A percentile compares a stretch with the other conserved stretches of the same genome.
These are phyloP conservation scores for Ifrita kowaldi DNA, from an alignment of 2,113 vertebrate genomes.

Conservation along the genomic window DNA sequence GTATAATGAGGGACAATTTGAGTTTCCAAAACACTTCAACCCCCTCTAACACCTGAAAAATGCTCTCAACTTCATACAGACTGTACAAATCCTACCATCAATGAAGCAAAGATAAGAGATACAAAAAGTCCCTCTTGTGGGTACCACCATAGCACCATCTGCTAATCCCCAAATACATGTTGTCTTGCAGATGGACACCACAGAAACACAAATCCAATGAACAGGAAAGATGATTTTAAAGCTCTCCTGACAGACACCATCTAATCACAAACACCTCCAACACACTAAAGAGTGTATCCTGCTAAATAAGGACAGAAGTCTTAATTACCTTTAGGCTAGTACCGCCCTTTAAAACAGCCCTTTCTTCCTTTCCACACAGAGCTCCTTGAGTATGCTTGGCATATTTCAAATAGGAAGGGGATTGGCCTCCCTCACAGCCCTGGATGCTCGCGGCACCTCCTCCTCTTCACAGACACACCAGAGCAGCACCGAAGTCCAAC, in stretches of 20 bases:
- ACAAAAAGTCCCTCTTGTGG: background rate
- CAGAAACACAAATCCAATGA: background rate
- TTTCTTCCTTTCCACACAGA: background rate
- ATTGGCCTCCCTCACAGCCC: background rate
- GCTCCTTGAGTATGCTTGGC: background rate
- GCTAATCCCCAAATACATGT: background rate
- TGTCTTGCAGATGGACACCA: background rate
- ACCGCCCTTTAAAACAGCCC: background rate
- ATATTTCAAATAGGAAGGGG: background rate
- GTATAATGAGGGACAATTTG: background rate
- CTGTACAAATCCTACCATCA: background rate
- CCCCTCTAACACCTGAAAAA: background rate
- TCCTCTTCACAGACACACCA: background rate
- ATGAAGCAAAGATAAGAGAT: background rate
- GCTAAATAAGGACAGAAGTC: background rate
- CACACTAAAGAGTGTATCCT: background rate
- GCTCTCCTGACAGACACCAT: background rate
- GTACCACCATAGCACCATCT: background rate
- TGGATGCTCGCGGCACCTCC: fast-evolving
- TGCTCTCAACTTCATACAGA: background rate
- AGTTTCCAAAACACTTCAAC: background rate
- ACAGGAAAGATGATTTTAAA: background rate
- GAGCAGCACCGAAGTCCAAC: background rate
- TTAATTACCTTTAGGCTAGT: background rate
- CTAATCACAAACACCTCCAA: background rate